Evolutionary conservation across 2,888 invertebrate genomes (phyloP).

Genomic region (Zele albiditarsus): DNA sequence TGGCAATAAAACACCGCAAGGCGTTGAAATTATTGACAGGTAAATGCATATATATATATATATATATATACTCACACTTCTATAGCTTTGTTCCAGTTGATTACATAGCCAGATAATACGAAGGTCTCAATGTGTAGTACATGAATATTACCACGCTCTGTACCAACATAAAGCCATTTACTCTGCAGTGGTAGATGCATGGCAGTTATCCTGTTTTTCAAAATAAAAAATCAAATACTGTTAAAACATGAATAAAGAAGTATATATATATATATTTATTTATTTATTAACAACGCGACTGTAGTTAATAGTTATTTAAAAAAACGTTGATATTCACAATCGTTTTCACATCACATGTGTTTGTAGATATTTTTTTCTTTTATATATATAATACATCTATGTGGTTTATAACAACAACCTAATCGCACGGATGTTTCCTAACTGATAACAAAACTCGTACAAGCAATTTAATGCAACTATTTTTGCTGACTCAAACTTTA

Average conservation of each 20-base stretch:
- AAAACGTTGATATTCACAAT: neutral
- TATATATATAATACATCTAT: neutral
- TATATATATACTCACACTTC: constrained; percentile 89
- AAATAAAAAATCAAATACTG: constrained; percentile 9
- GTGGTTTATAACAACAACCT: neutral
- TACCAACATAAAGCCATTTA: constrained; percentile 99
- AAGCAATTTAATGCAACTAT: neutral
- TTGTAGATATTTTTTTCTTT: too few species aligned
- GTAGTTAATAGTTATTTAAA: neutral
- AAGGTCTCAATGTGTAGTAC: constrained; percentile 97
- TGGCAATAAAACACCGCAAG: constrained; percentile 3
- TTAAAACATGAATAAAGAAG: neutral
- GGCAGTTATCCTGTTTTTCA: constrained; percentile 87
- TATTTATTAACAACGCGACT: neutral
- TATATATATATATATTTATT: neutral
- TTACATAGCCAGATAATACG: constrained; percentile 96
- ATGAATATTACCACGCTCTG: constrained; percentile 98
- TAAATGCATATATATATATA: constrained; percentile 21
- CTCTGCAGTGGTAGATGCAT: constrained; percentile 96
- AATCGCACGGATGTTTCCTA: constrained; percentile 11
- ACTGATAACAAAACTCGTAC: constrained; percentile 6
- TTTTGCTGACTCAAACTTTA: constrained; percentile 2
- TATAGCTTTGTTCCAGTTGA: constrained; percentile 99
- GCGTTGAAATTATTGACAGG: constrained; percentile 34
- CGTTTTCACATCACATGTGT: neutral